Base-by-base conservation (phyloP, 2,113 vertebrate genomes). In the Phylloscopus trochilus region DNA sequence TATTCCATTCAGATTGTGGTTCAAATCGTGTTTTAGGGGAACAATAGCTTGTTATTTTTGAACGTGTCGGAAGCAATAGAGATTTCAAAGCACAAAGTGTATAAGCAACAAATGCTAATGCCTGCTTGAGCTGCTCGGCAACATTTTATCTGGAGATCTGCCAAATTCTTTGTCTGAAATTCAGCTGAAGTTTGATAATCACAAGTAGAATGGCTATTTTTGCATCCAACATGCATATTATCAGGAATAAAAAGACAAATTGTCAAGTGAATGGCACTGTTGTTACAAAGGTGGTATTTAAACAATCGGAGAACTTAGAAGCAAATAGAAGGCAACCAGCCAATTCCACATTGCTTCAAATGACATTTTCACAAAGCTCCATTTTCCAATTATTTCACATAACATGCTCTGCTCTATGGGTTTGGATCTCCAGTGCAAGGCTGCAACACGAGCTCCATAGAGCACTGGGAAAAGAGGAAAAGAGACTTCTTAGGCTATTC, bases 291-390 rank as follows among this genome's bases (percentile, higher is more conserved):
- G 86, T 74, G 67, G 56, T 75, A 83, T 92, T 96, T 87, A 67
- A 85, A 93, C 53, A 63, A 85, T 39, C n/a, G 23, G 47, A 82
- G 69, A 96, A 77, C 62, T 89, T 63, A 24, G 68, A 94, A 95
- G 63, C 75, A 92, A 96, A 94, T 7, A 92, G 63, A 75, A 87
- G 59, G 84, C 92, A 92, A 86, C 63, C 56, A 93, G 84, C 43
- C 93, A 96, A 91, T 23, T 68, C 68, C 84, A 53, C 55, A 74
- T 80, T 87, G 49, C 72, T 88, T 52, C 58, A 56, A 89, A 92
- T 91, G 75, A 39, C 12, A 4, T 63, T 82, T 81, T 74, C 33
- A 63, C 15, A 90, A 74, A 87, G 84, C 41, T 26, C 17, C 10
- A 64, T 76, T 91, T 81, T 59, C 85, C 72, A 56, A 20, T 68